Base-by-base conservation (phyloP, 2,888 invertebrate genomes). In the Physocephala rufipes region DNA sequence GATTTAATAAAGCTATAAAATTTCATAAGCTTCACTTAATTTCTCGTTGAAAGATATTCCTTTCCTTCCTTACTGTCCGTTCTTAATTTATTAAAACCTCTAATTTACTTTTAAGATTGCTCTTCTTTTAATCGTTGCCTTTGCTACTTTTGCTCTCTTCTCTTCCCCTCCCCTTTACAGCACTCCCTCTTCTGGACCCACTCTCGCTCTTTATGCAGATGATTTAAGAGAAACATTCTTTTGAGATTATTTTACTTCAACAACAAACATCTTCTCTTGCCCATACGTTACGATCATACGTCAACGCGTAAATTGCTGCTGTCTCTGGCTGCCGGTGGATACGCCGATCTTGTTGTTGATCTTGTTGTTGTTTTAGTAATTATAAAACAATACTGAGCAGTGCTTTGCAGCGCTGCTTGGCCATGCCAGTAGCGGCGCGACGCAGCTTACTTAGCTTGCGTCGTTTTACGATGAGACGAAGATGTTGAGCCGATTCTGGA, bases 401-500 rank as follows among this genome's bases (percentile, higher is more conserved):
- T 36, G 36, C 36, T 16, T n/a, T 26, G 26, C 55, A 12, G n/a
- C 24, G 21, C 26, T 55, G 21, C 24, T n/a, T 24, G 55, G 13
- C n/a, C 55, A 24, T 13, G 13, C 19, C 43, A 36, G 28, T 19
- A n/a, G 64, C n/a, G 24, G 24, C 21, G 53, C 13, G 24, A 13
- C 53, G 21, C 53, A 13, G 21, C 53, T 21, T 24, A 55, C n/a
- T 55, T 21, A 21, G 58, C 47, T 28, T 28, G 47, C 45, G 36
- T 7, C 36, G 36, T 9, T 7, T 4, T 36, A 36, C 36, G 28
- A 53, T 16, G 62, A 26, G 63, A 51, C 70, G 47, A 64, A 61
- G 61, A 53, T 16, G 58, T 28, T 47, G 12, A 47, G 67, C 59
- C 28, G 73, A 74, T 73, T 71, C 76, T 21, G 70, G 80, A 80